These are phyloP conservation scores for Aplochiton taeniatus DNA, from an alignment of 2,797 vertebrate genomes.

Conservation along the genomic window DNA sequence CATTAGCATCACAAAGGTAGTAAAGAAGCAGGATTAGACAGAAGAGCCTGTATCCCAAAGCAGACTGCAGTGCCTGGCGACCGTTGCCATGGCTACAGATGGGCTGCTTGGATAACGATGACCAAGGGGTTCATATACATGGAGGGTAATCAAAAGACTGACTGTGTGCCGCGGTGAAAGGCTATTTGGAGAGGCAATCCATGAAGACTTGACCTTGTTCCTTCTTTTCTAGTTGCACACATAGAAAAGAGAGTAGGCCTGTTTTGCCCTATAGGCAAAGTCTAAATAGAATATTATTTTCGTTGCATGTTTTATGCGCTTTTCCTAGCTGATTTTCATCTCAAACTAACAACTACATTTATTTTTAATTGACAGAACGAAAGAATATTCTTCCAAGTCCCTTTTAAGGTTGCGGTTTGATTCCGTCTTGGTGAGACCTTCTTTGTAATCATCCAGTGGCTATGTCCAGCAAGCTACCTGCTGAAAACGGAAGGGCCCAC, in stretches of 20 bases:
- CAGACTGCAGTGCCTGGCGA: slow-evolving; percentile 46
- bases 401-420: too few species aligned
- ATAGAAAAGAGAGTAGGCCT: not conserved
- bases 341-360: too few species aligned
- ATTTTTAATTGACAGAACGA: too few species aligned
- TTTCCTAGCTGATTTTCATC: too few species aligned
- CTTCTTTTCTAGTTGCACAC: not conserved
- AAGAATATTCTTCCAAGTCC: too few species aligned
- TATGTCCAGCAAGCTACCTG: slow-evolving; percentile 71
- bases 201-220: not conserved
- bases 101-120: slow-evolving; percentile 53
- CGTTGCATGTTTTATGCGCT: too few species aligned
- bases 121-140: slow-evolving; percentile 25
- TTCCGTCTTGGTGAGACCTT: too few species aligned
- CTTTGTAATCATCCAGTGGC: not conserved
- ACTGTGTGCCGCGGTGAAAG: slow-evolving; percentile 13
- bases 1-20: slow-evolving; percentile 53
- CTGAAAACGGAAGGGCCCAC: slow-evolving; percentile 79
- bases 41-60: slow-evolving; percentile 9
- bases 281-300: too few species aligned
- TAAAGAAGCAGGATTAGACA: slow-evolving; percentile 29
- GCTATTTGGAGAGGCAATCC: slow-evolving; percentile 1
- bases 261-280: too few species aligned
- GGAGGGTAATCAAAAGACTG: slow-evolving; percentile 38
- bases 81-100: slow-evolving; percentile 53